Conservation (phyloP, 2,113 vertebrate species). For the Lycaon pictus region DNA sequence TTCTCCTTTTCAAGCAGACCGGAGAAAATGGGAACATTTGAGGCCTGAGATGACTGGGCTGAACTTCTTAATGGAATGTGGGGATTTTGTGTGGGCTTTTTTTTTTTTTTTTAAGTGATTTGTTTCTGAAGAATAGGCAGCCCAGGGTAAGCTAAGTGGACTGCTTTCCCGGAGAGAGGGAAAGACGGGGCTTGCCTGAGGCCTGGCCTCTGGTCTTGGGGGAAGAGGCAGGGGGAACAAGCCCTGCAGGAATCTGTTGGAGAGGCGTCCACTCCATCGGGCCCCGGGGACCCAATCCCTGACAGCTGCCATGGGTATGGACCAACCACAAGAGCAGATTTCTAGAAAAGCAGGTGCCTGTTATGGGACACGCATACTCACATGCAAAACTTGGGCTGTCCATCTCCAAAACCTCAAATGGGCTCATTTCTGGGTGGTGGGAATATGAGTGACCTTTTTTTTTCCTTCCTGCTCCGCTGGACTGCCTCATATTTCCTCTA, state of each 20-base stretch:
- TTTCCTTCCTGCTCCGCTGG: background rate
- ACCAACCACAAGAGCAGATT: background rate
- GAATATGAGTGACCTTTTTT: background rate
- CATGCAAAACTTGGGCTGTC: background rate
- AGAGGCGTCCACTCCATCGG: background rate
- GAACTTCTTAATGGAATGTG: conserved; percentile 63
- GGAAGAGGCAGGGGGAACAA: fast-evolving
- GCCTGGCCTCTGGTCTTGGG: background rate
- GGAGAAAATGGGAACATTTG: conserved; percentile 24
- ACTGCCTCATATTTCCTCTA: background rate
- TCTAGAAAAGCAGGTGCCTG: background rate
- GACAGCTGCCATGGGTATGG: background rate
- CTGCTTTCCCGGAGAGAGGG: background rate
- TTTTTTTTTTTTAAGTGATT: background rate
- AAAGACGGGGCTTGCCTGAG: background rate
- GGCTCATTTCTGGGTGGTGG: background rate
- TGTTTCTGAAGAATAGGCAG: conserved; percentile 52
- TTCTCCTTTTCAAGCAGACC: conserved; percentile 31
- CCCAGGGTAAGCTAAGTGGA: background rate
- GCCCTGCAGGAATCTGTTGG: background rate
- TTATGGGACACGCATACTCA: background rate
- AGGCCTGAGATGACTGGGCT: conserved; percentile 28
- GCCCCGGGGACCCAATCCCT: background rate
- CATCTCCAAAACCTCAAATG: background rate
- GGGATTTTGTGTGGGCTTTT: background rate